Evolutionary conservation across 2,113 vertebrate genomes (phyloP).

Genomic region (Plectropomus leopardus): DNA sequence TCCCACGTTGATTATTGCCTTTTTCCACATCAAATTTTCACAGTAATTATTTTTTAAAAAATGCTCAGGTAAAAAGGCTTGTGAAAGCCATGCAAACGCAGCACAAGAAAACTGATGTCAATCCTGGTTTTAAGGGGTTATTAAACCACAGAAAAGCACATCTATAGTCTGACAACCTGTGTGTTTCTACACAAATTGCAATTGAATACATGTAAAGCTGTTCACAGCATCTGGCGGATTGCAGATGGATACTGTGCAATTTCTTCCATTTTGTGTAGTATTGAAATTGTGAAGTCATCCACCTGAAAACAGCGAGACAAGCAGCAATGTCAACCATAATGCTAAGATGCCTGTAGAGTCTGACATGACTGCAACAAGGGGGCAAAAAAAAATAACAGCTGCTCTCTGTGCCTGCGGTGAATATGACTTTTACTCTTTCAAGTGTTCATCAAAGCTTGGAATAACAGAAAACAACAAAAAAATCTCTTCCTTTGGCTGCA

Average conservation of each 20-base stretch:
- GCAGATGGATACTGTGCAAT: conserved; percentile 99
- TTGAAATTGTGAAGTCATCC: conserved; percentile 97
- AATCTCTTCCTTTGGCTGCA: conserved; percentile 23
- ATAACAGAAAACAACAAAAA: conserved; percentile 3
- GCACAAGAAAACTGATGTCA: no score
- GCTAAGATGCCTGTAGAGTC: conserved; percentile 2
- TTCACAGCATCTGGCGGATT: conserved; percentile 89
- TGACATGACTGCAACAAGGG: not conserved
- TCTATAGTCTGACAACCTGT: not conserved
- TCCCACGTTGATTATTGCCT: no score
- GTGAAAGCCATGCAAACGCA: no score
- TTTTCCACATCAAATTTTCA: no score
- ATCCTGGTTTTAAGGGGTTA: no score
- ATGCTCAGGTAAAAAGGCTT: no score
- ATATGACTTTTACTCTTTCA: conserved; percentile 28
- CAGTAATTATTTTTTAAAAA: no score
- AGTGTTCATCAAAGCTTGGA: conserved; percentile 42
- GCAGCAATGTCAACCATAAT: conserved; percentile 13
- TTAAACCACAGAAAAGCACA: not conserved
- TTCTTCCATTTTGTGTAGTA: conserved; percentile 83
- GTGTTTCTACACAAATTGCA: not conserved
- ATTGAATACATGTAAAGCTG: not conserved
- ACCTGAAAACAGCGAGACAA: conserved; percentile 96
- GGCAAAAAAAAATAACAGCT: not conserved
- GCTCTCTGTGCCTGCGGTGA: conserved; percentile 22